Base-by-base conservation (phyloP, 2,888 invertebrate species). In the Liodrosophila aerea region DNA sequence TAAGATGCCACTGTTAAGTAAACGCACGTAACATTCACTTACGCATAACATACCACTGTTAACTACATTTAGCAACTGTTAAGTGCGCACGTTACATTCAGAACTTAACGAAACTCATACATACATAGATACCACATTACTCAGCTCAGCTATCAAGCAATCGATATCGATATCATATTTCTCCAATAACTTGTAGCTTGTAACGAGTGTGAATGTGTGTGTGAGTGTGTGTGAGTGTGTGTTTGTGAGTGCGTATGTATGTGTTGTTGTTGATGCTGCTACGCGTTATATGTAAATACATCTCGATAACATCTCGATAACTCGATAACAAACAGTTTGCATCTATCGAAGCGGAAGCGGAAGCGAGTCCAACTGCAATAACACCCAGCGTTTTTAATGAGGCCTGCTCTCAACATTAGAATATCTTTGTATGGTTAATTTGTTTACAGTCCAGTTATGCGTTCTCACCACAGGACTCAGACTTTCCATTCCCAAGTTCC, bases 381-480 rank as follows among this genome's bases (percentile, higher is more conserved):
- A 22, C 22, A 71, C 60, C 56, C 82, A 77, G 77, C 77, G 77
- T 84, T 77, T 73, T 72, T 16, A 18, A 77, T 78, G 78, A 78
- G 78, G 82, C 78, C 65, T 81, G 53, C 78, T 78, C 78, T 84
- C 82, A 78, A 78, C 85, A 84, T 74, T 78, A 85, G 78, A 78
- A 68, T 74, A 74, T 74, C 78, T 78, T 78, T 78, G 85, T 78
- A 85, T 84, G 82, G 76, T 76, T 76, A 81, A 85, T 78, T 67
- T 85, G 81, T 86, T 90, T 90, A 87, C 90, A 90, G 90, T 90
- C 90, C 88, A 90, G 89, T 88, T 90, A 90, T 89, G 90, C 90
- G 89, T 90, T 90, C 88, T 90, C 90, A 89, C 89, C 90, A 84
- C 90, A 90, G 90, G 90, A 90, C 82, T 89, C 90, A 87, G 90